Evolutionary conservation across 2,113 vertebrate genomes (phyloP).

Genomic region (Solea senegalensis): DNA sequence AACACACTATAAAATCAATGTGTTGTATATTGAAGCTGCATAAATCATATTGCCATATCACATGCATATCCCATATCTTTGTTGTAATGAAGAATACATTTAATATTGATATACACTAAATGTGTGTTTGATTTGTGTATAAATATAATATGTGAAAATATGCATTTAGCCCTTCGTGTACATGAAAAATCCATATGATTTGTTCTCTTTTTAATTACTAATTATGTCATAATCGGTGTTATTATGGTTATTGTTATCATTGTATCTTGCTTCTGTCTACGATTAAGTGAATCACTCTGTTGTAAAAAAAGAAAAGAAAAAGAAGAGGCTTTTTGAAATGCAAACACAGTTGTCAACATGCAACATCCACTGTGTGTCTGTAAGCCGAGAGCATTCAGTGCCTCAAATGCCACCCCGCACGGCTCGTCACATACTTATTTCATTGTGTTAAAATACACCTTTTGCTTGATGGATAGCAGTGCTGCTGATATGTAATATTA

Average conservation of each 20-base stretch:
- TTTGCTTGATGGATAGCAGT: background rate
- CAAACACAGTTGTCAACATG: slow-evolving; percentile 30
- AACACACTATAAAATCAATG: too few species aligned
- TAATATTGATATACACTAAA: background rate
- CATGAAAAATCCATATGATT: background rate
- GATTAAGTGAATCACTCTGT: too few species aligned
- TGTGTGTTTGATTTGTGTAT: background rate
- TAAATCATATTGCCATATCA: too few species aligned
- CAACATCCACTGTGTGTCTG: slow-evolving; percentile 17
- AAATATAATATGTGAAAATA: background rate
- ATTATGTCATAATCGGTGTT: background rate
- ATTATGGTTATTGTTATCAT: slow-evolving; percentile 18
- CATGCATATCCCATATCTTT: too few species aligned
- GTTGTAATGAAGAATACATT: background rate
- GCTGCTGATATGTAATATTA: background rate
- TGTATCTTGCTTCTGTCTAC: background rate
- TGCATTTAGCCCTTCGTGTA: background rate
- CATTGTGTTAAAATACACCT: background rate
- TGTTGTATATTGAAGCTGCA: too few species aligned
- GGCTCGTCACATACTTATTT: slow-evolving; percentile 2
- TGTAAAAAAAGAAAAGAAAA: too few species aligned
- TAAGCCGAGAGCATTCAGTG: slow-evolving; percentile 9
- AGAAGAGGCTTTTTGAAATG: background rate
- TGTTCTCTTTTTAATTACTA: slow-evolving; percentile 31
- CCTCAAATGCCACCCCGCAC: slow-evolving; percentile 16